Evolutionary conservation across 2,888 invertebrate species (phyloP), one percentile per base, ranked within the genome.

Genomic region (Brachyptera risi): DNA sequence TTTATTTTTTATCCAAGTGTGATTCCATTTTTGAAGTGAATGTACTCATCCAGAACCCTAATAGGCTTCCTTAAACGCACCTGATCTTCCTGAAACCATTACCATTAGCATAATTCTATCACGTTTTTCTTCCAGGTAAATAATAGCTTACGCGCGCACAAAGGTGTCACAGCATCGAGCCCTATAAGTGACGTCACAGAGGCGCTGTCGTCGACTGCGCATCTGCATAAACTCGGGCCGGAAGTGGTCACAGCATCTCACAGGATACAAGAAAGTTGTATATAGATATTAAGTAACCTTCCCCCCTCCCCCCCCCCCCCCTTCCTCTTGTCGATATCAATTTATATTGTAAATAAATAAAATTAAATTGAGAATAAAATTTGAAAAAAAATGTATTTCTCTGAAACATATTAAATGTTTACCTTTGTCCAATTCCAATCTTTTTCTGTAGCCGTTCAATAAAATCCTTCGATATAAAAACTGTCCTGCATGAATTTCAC

Each of bases 201-300:
- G 59, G 65, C 68, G 51, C 69, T 68, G 63, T 70, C 69, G 71
- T 74, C 78, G 13, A 88, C 88, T 71, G 85, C 88, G 72, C 88
- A 56, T 38, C 51, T 63, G 60, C 89, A 89, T 76, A 70, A 69
- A 65, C 59, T 68, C 42, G 68, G 68, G 70, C 90, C 90, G 66
- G 91, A 91, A 76, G 89, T 91, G 68, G 90, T 91, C 67, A 91
- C 91, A 69, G 90, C 90, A 65, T 90, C 90, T 67, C 90, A 90
- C 79, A 84, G 90, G 72, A 90, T 91, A 78, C 91, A 91, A 77
- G 91, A 91, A 79, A 91, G 90, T 80, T 91, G 91, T 87, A 91
- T 91, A 87, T 91, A 89, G 63, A 61, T 44, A 11, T 11, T 37
- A 17, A 54, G 35, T 54, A 37, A 35, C n/a, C n/a, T n/a, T n/a